Conservation (phyloP, 1,140 invertebrate genomes). For the Temnothorax nylanderi region DNA sequence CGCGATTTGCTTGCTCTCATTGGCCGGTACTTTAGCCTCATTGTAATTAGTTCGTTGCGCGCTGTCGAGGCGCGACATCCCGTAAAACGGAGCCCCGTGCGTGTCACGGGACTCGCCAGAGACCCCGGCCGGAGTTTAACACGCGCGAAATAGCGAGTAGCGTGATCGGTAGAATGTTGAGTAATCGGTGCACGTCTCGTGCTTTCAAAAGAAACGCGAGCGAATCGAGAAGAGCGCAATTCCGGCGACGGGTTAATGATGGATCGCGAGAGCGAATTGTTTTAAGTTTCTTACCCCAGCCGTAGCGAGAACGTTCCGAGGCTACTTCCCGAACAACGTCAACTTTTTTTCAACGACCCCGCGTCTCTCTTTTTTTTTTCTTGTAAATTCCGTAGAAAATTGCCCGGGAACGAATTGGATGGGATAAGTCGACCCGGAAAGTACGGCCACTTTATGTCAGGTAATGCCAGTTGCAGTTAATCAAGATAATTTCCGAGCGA, state of each 20-base stretch:
- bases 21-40: background rate
- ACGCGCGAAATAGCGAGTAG: slow-evolving; percentile 21
- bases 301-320: slow-evolving; percentile 3
- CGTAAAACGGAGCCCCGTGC: slow-evolving; percentile 16
- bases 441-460: slow-evolving; percentile 16
- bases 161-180: slow-evolving; percentile 23
- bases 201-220: slow-evolving; percentile 33
- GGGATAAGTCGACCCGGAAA: slow-evolving; percentile 37
- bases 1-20: slow-evolving; percentile 11
- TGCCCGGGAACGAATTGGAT: slow-evolving; percentile 16
- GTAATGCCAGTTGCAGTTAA: slow-evolving; percentile 44
- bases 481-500: slow-evolving; percentile 54
- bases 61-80: slow-evolving; percentile 11
- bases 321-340: slow-evolving; percentile 31
- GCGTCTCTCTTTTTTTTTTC: background rate
- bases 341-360: slow-evolving; percentile 28
- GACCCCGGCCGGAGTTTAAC: background rate
- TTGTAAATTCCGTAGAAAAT: slow-evolving; percentile 42
- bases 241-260: slow-evolving; percentile 41
- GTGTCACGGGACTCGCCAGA: background rate
- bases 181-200: slow-evolving; percentile 26
- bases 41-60: slow-evolving; percentile 36
- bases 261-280: slow-evolving; percentile 45
- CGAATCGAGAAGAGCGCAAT: slow-evolving; percentile 44
- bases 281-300: slow-evolving; percentile 21